Evolutionary conservation across 2,888 invertebrate species (phyloP).

Genomic region (Sturmia bella): DNA sequence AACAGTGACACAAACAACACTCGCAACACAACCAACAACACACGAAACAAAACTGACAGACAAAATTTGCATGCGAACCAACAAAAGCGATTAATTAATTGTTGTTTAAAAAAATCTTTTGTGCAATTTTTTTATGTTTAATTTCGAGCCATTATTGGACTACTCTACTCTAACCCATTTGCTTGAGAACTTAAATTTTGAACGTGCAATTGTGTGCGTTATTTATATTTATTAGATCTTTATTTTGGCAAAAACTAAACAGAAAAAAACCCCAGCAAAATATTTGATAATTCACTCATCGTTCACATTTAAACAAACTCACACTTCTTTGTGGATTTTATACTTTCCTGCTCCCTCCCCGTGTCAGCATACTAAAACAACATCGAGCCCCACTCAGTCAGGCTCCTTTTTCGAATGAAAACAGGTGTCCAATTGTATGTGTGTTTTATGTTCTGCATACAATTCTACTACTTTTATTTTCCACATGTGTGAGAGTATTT

Average conservation of each 20-base stretch:
- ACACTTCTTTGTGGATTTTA: slow-evolving; percentile 11
- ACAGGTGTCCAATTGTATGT: slow-evolving; percentile 61
- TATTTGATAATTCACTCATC: slow-evolving; percentile 45
- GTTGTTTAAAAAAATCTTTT: slow-evolving; percentile 20
- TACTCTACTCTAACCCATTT: slow-evolving; percentile 1
- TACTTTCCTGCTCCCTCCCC: neutral
- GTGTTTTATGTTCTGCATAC: slow-evolving; percentile 13
- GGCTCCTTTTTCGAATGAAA: slow-evolving; percentile 35
- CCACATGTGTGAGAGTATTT: slow-evolving; percentile 37
- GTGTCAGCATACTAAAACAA: neutral
- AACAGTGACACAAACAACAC: slow-evolving; percentile 8
- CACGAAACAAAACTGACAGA: slow-evolving; percentile 11
- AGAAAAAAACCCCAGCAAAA: slow-evolving; percentile 5
- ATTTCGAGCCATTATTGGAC: slow-evolving; percentile 3
- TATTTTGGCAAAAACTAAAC: slow-evolving; percentile 40
- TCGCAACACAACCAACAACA: slow-evolving; percentile 13
- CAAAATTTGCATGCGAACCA: slow-evolving; percentile 12
- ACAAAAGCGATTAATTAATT: slow-evolving; percentile 53
- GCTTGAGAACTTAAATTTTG: neutral
- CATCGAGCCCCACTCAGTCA: neutral
- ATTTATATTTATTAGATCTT: slow-evolving; percentile 57
- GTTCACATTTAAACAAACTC: slow-evolving; percentile 26
- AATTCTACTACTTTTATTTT: slow-evolving; percentile 12
- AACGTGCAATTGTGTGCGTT: slow-evolving; percentile 11
- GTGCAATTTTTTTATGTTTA: slow-evolving; percentile 13